These are phyloP conservation scores for Epiblema foenella DNA, from an alignment of 2,888 invertebrate species.

Conservation along the genomic window DNA sequence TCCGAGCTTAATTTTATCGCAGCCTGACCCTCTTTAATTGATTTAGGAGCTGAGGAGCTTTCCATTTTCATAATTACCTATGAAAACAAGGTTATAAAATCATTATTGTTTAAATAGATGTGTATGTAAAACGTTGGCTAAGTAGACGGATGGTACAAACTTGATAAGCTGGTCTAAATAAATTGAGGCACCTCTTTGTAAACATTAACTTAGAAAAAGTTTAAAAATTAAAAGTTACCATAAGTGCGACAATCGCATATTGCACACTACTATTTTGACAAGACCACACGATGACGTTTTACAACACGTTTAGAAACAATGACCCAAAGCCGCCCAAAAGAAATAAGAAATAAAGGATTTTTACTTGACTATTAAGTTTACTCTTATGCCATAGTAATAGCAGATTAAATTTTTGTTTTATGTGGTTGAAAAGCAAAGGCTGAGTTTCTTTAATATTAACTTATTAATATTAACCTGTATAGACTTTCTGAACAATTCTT, in stretches of 20 bases:
- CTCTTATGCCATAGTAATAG: not conserved
- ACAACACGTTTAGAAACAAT: slow-evolving; percentile 5
- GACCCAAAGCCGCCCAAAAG: not conserved
- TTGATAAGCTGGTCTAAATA: slow-evolving; percentile 13
- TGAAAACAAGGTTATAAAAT: slow-evolving; percentile 35
- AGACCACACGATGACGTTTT: not conserved
- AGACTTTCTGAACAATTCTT: not conserved
- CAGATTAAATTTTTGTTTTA: no score
- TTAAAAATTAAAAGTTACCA: slow-evolving; percentile 7
- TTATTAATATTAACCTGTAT: not conserved
- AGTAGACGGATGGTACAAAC: slow-evolving; percentile 9
- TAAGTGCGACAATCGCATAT: not conserved
- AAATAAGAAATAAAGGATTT: not conserved
- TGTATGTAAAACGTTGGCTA: not conserved
- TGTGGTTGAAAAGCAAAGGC: no score
- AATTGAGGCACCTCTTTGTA: slow-evolving; percentile 9
- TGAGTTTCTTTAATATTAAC: no score
- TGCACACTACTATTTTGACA: slow-evolving; percentile 38
- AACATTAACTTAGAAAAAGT: slow-evolving; percentile 29
- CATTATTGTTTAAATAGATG: not conserved
- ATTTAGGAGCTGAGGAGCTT: slow-evolving; percentile 55
- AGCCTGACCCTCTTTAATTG: slow-evolving; percentile 91
- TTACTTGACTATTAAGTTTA: not conserved
- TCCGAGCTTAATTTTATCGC: slow-evolving; percentile 88
- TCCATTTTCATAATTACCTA: slow-evolving; percentile 67